Evolutionary conservation across 2,113 vertebrate genomes (phyloP), one percentile per base, ranked within the genome.

Genomic region (Mustelus asterias): DNA sequence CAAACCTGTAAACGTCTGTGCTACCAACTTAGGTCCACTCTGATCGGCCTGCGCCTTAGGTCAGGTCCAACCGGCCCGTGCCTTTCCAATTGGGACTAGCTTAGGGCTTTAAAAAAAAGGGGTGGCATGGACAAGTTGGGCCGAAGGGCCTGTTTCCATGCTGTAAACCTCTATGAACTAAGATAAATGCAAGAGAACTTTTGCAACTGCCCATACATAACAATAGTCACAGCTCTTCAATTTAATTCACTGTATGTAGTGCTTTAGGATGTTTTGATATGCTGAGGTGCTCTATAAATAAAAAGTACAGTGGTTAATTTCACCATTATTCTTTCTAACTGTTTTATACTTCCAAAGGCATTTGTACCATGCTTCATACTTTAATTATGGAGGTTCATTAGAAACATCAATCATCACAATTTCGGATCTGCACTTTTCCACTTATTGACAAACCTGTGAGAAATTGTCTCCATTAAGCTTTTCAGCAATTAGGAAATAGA

Each of bases 401-500:
- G 22, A 60, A 22, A 65, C 63, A 93, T 93, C 60, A 93, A 93
- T 65, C 89, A 93, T 65, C 60, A 65, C 89, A 37, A 65, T 63
- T 54, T 14, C 89, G 10, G 33, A 18, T 6, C 89, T 65, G 29
- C 16, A 93, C 89, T 22, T 65, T 93, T 65, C 60, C 60, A 93
- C n/a, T 83, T 93, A 93, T 93, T 93, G 89, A 65, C 60, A n/a
- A 93, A 93, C 65, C 16, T 37, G 60, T 93, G 89, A 93, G 89
- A 93, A 93, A 93, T 93, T 93, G 89, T 65, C 89, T 65, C 89
- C 89, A 93, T 65, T 37, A 67, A 93, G 60, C 89, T 93, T 93
- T 65, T 65, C n/a, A 37, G 89, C 89, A 93, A 67, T 93, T 63
- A 93, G 89, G 60, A 65, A 93, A 93, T 65, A 63, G 60, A 93